Base-by-base conservation (phyloP, 2,797 vertebrate species). In the Adrianichthys oophorus region DNA sequence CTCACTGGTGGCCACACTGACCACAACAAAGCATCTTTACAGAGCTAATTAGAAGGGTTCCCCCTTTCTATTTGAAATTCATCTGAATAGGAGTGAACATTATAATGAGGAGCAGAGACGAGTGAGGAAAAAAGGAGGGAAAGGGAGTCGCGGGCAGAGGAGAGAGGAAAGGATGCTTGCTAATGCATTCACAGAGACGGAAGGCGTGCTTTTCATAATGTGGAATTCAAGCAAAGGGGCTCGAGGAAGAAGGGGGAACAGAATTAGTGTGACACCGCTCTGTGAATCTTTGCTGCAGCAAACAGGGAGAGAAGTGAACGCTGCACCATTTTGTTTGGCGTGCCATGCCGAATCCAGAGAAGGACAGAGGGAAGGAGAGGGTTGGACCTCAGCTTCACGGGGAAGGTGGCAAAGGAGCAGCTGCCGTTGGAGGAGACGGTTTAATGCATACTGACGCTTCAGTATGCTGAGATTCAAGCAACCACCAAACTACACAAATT, bases 31-130 rank as follows among this genome's bases (percentile, higher is more conserved):
- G 86, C 88, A 79, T 89, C 87, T 89, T 89, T 89, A 76, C 89
- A 90, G 90, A 92, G 89, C 90, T 92, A 90, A 92, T 92, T 92
- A 92, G 90, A 85, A 83, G 78, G 80, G 82, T 83, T 46, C 74
- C 83, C 85, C 78, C 80, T 83, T 80, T 83, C 74, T 65, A 79
- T 87, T 86, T 83, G 78, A 82, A 78, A 72, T 84, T 86, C 80
- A 88, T 90, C 82, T 90, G 89, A 92, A 92, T 90, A 76, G 82
- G 74, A 76, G 77, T 70, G 76, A 79, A 72, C 61, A 80, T 80
- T 71, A 74, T 81, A 79, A 85, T 71, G 70, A 84, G 65, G 72
- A 82, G 48, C 48, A 58, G 72, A 78, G 74, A 66, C 88, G 63
- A 42, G 62, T 71, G 72, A 56, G 48, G 62, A 78, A 29, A 62